Base-by-base conservation (phyloP, 1,140 invertebrate genomes). In the Muscidifurax raptorellus region DNA sequence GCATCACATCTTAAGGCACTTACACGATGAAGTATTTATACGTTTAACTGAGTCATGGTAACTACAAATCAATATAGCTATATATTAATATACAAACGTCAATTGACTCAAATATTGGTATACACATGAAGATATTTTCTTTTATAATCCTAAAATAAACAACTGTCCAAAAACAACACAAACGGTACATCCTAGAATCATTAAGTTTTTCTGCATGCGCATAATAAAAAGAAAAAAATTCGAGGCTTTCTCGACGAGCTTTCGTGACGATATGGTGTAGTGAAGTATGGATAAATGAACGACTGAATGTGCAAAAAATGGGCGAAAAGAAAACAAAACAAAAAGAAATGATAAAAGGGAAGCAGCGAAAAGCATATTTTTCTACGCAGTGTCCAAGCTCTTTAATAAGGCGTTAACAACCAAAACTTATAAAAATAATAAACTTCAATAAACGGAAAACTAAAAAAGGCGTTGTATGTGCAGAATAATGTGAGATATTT, bases 321-420 rank as follows among this genome's bases (percentile, higher is more conserved):
- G 9, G 28, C 22, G 52, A 78, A 77, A 32, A 22, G 32, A 25
- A 32, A 28, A 27, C 22, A 78, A 47, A 22, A 44, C 13, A 76
- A 76, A 76, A 2, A 47, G 75, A 69, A 86, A 75, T 69, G 67
- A 85, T 36, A 40, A 67, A 83, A 66, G 15, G 15, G 28, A 47
- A 67, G 85, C 85, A 87, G 85, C 88, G 77, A 83, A 86, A 86
- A 87, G 32, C 86, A 91, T 91, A 91, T 91, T 91, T 91, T 91
- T 91, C 90, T 91, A 91, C 86, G 88, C 88, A 90, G 74, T 88
- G 84, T 91, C 88, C 64, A 86, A 78, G 67, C 59, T 85, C 32
- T 82, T 82, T 82, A 44, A 77, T 27, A 25, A 78, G 67, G 40
- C 22, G 44, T 64, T 82, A 69, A 78, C 59, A 66, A 78, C 2